phyloP scores from a whole-genome alignment of 2,113 vertebrate species.

The Ploceus nigricollis region DNA sequence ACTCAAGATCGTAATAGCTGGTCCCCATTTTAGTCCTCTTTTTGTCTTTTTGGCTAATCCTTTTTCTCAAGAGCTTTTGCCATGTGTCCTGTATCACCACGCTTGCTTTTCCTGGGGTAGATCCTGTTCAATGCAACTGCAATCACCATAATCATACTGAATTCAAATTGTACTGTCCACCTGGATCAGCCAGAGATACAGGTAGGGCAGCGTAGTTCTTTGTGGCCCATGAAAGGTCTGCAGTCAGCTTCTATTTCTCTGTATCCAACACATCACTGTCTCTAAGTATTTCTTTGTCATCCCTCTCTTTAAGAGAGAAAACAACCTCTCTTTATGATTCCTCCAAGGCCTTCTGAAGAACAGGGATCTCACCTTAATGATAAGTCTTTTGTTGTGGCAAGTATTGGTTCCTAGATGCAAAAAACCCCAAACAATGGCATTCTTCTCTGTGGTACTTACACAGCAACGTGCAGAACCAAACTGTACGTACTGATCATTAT shows the following conservation, averaged over 20 bases:
- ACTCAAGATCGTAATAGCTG: background rate
- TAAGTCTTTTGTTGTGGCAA: background rate
- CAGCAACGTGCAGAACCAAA: background rate
- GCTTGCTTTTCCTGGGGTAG: background rate
- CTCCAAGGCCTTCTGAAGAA: background rate
- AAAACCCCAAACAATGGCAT: background rate
- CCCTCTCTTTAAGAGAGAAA: background rate
- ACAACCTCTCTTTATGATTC: background rate
- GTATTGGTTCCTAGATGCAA: background rate
- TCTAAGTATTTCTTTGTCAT: background rate
- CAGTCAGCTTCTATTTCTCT: background rate
- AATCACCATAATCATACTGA: background rate
- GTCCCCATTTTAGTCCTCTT: background rate
- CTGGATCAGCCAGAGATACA: background rate
- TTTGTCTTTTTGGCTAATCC: background rate
- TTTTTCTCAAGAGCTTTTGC: background rate
- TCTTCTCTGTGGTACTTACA: background rate
- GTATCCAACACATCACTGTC: accelerated
- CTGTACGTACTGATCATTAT: accelerated
- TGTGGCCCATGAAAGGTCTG: background rate
- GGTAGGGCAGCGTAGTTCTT: background rate
- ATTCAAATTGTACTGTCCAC: background rate
- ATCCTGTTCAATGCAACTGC: background rate
- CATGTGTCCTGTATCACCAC: background rate
- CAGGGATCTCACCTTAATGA: background rate